Evolutionary conservation across 2,888 invertebrate species (phyloP), one percentile per base, ranked within the genome.

Genomic region (Pteria penguin): DNA sequence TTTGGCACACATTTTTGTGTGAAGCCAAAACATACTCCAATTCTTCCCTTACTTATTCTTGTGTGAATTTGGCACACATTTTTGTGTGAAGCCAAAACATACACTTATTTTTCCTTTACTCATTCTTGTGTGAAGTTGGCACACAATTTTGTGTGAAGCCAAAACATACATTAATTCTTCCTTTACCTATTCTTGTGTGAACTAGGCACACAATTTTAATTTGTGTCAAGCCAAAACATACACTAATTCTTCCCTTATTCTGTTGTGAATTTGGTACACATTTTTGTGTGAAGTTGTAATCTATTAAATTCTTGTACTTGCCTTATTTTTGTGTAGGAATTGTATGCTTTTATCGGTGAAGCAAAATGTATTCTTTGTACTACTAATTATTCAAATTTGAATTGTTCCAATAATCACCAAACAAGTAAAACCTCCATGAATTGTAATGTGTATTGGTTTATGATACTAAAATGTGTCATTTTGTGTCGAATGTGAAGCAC

Each of bases 61-160:
- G 26, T 29, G 29, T 61, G 61, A 61, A 61, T 26, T 61, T 18
- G 29, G 60, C 60, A 60, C 60, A 60, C 60, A 60, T 60, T 27
- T 18, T 26, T 27, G 4, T 60, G 60, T 60, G 60, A 60, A 60
- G 60, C 60, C n/a, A 26, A 18, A 27, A 60, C 60, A 60, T 14
- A 60, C 27, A 27, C 22, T 26, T 24, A 24, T 45, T 0, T 45
- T 45, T 14, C 8, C 45, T 45, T 45, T 8, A 8, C 45, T 45
- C 45, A n/a, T 45, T 18, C 8, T 45, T 45, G 45, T 62, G 62
- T 62, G 62, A 62, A 62, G 62, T 62, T 33, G 22, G 62, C 62
- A 62, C 62, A 62, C 33, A 36, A 32, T 32, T 24, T 32, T 33
- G 62, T 62, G 33, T 62, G 62, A 62, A 62, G 36, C 63, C 26